These are phyloP conservation scores for Trogon surrucura DNA, from an alignment of 2,113 vertebrate genomes.

Conservation along the genomic window DNA sequence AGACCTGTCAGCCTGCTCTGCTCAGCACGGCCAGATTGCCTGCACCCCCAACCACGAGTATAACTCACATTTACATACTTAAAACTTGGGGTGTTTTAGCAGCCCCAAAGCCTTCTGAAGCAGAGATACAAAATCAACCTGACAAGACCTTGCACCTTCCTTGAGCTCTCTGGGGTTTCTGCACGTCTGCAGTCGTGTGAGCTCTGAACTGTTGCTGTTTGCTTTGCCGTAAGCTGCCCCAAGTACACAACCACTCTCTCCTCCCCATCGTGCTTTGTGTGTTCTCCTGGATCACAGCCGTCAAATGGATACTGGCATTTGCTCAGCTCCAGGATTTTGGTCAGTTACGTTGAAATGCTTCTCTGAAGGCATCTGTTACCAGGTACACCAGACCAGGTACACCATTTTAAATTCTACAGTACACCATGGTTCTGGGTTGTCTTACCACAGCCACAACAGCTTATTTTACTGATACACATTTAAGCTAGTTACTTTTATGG, in stretches of 20 bases:
- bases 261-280: not conserved
- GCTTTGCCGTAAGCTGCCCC: not conserved
- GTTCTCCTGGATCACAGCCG: not conserved
- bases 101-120: not conserved
- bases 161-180: not conserved
- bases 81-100: not conserved
- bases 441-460: not conserved
- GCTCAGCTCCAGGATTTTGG: not conserved
- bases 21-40: not conserved
- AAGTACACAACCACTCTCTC: not conserved
- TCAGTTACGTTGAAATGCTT: not conserved
- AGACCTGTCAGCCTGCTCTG: not conserved
- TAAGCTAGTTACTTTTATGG: not conserved
- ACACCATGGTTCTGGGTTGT: not conserved
- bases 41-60: not conserved
- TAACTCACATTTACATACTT: not conserved
- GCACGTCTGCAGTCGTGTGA: rapidly evolving
- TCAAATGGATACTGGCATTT: not conserved
- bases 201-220: not conserved
- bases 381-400: not conserved
- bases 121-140: not conserved
- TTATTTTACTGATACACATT: not conserved
- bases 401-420: not conserved
- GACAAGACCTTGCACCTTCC: not conserved
- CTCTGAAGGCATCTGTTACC: not conserved